phyloP scores from a whole-genome alignment of 2,888 invertebrate species.

The Trissonchulus latispiculum region DNA sequence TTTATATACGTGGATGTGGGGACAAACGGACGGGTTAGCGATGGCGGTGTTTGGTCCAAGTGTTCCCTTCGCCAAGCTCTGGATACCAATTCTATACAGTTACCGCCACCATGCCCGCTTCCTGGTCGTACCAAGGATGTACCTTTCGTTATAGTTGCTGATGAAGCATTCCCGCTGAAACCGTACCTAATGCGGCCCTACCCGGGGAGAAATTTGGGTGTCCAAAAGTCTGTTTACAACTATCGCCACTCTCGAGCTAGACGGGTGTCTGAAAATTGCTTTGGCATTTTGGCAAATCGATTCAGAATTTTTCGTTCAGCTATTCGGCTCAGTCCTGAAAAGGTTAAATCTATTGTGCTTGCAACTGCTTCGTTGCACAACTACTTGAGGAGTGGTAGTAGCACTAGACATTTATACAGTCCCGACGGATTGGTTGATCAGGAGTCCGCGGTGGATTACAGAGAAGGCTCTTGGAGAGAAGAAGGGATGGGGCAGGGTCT shows the following conservation, averaged over 20 bases:
- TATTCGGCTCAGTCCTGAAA: background rate
- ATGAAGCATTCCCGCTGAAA: background rate
- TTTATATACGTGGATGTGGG: constrained; percentile 18
- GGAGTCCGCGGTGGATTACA: background rate
- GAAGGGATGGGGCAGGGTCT: background rate
- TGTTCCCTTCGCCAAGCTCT: background rate
- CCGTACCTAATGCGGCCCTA: background rate
- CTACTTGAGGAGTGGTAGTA: background rate
- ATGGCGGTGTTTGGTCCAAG: background rate
- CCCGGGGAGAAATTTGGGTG: too few species aligned
- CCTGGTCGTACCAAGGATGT: background rate
- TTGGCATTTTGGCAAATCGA: background rate
- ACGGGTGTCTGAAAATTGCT: background rate
- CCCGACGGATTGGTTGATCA: background rate
- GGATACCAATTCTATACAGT: background rate
- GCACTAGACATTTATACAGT: too few species aligned
- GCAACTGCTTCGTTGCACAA: background rate
- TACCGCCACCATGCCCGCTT: background rate
- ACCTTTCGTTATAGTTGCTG: background rate
- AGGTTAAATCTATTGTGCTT: background rate
- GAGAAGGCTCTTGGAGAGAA: background rate
- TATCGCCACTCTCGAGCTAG: background rate
- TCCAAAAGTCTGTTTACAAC: background rate
- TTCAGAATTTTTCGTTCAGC: background rate
- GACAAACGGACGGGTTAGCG: constrained; percentile 11